Evolutionary conservation across 1,140 invertebrate species (phyloP), one percentile per base, ranked within the genome.

Genomic region (Drosophila ironensis): DNA sequence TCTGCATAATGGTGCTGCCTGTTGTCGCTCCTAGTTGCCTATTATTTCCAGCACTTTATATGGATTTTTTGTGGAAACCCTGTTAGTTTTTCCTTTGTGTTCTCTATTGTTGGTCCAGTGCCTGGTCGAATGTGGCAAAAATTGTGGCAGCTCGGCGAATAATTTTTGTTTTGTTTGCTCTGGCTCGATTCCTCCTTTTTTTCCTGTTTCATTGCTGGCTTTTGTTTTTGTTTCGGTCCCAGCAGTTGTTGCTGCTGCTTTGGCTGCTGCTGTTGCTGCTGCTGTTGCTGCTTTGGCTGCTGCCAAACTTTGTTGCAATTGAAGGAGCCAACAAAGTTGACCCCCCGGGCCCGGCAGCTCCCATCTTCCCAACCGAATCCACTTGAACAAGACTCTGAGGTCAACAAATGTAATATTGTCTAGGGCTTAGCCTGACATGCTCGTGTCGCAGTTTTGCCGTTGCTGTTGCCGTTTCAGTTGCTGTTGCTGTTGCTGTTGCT

Each of bases 391-490:
- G 57, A 40, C 37, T 25, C 33, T 12, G 66, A 70, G 64, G 64
- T 70, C 66, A 70, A 70, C 66, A 70, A 70, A 70, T 70, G 66
- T 70, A 70, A 70, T 70, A 70, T 70, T 70, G 66, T 70, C 66
- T 70, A 24, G 66, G 52, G 51, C 66, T 69, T 70, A 59, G 52
- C 42, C 35, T 35, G 66, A 69, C 63, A 59, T 37, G 27, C 52
- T 42, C 53, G 14, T 30, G 16, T 20, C 17, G 50, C 27, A 40
- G 19, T 41, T 28, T 37, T 37, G 12, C 7, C 7, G 30, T 48
- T 48, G 11, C 8, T 48, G 28, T 25, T 37, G 11, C 19, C 19
- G 22, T 8, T 51, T n/a, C 25, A 4, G 16, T 8, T 37, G 12
- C 33, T 51, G 19, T 22, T 20, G 4, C 27, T 60, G 35, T 8